Base-by-base conservation (phyloP, 2,888 invertebrate genomes). In the Tenthredo notha region DNA sequence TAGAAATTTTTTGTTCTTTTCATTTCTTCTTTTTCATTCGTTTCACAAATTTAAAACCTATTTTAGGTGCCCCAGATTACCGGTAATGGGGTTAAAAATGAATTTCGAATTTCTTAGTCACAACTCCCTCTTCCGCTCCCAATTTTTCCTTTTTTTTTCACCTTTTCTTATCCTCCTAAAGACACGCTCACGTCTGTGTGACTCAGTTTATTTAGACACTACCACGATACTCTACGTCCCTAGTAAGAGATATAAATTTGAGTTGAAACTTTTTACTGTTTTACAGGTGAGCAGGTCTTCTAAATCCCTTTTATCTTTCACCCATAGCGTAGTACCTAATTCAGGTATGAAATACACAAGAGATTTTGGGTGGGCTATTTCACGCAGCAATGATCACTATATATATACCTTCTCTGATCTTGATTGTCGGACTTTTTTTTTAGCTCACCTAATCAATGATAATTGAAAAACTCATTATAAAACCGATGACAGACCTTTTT, bases 311-410 rank as follows among this genome's bases (percentile, higher is more conserved):
- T 37, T n/a, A 33, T 33, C 29, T 29, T 54, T 77, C 77, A 54
- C 77, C 77, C 29, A 54, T 12, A 54, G 77, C 54, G 15, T 33
- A n/a, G 21, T 25, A 18, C 18, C 77, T 37, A n/a, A 6, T 25
- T 21, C 80, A 33, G 54, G 37, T 65, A 25, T 65, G 18, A 47
- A 21, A 33, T 33, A 61, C 61, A 72, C 18, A 21, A 37, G 37
- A 33, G 84, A 50, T 54, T 74, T 78, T 77, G 88, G 84, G 77
- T 75, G 84, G 88, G 88, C 88, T 84, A 88, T 88, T 88, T 88
- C 89, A 88, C 87, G 89, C 87, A 86, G 88, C 86, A 85, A 87
- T 88, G 88, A 87, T 86, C 87, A 40, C 85, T 54, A 5, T n/a
- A n/a, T n/a, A n/a, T n/a, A n/a, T 37, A 9, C 61, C 61, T 43